phyloP scores from a whole-genome alignment of 2,888 invertebrate genomes.

The Cheilosia soror region DNA sequence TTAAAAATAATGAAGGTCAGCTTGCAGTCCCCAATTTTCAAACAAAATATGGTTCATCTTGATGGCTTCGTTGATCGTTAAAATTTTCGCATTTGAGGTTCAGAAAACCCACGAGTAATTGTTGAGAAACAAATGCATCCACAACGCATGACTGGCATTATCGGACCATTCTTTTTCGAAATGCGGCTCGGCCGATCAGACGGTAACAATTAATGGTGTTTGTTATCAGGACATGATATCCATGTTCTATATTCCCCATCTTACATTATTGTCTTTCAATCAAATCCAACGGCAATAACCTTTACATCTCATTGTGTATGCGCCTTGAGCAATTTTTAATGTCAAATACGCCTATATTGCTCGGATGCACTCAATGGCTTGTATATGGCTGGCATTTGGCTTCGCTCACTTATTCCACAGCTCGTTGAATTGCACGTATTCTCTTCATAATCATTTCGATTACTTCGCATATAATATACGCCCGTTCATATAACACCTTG shows the following conservation, averaged over 20 bases:
- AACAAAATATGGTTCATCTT: no score
- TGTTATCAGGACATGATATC: no score
- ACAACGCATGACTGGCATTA: no score
- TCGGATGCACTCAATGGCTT: conserved; percentile 33
- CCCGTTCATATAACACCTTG: conserved; percentile 35
- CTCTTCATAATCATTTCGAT: not conserved
- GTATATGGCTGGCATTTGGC: conserved; percentile 12
- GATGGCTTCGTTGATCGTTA: no score
- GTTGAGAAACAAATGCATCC: no score
- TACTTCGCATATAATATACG: conserved; percentile 10
- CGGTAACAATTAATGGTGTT: no score
- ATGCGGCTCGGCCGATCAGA: no score
- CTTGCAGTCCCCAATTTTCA: no score
- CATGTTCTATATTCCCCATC: not conserved
- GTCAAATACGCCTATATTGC: conserved; percentile 55
- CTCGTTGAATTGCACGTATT: conserved; percentile 35
- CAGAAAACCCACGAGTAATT: no score
- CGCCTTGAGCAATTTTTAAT: conserved; percentile 50
- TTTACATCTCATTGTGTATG: conserved; percentile 41
- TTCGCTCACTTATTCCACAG: conserved; percentile 7
- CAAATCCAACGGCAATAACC: conserved; percentile 31
- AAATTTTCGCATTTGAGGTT: no score
- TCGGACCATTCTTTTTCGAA: no score
- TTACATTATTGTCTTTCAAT: conserved; percentile 10
- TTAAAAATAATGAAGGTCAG: no score